Evolutionary conservation across 2,888 invertebrate species (phyloP).

Genomic region (Operophtera brumata): DNA sequence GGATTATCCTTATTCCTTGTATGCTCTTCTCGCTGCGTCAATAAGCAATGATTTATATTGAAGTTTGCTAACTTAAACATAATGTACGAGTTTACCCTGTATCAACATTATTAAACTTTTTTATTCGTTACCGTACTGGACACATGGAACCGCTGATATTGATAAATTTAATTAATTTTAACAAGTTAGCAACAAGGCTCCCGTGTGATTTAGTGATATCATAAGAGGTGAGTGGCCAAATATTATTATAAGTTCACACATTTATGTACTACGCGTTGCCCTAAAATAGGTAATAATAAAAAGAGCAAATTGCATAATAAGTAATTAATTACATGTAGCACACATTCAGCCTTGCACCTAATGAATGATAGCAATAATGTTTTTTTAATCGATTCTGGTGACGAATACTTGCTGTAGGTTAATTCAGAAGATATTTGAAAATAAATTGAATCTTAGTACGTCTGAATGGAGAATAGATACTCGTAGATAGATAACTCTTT

Average conservation of each 20-base stretch:
- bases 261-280: neutral
- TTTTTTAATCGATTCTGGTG: too few species aligned
- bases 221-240: neutral
- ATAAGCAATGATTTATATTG: constrained; percentile 60
- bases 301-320: constrained; percentile 1
- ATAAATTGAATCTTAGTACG: neutral
- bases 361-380: neutral
- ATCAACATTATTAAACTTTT: constrained; percentile 9
- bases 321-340: neutral
- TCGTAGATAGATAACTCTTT: too few species aligned
- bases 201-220: constrained; percentile 15
- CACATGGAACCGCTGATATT: constrained; percentile 7
- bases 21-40: constrained; percentile 66
- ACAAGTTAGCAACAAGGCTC: constrained; percentile 6
- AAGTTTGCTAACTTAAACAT: constrained; percentile 29
- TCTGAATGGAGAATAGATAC: neutral
- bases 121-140: constrained; percentile 1
- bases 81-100: constrained; percentile 9
- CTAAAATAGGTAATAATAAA: neutral
- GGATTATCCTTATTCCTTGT: constrained; percentile 72
- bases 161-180: constrained; percentile 15
- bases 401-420: too few species aligned
- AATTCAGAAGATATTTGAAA: neutral
- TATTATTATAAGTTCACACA: neutral
- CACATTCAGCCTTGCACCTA: constrained; percentile 1